A percentile compares a stretch with the other conserved stretches of the same genome.
Evolutionary conservation across 2,113 vertebrate species (phyloP).

Genomic region (Anoplopoma fimbria): DNA sequence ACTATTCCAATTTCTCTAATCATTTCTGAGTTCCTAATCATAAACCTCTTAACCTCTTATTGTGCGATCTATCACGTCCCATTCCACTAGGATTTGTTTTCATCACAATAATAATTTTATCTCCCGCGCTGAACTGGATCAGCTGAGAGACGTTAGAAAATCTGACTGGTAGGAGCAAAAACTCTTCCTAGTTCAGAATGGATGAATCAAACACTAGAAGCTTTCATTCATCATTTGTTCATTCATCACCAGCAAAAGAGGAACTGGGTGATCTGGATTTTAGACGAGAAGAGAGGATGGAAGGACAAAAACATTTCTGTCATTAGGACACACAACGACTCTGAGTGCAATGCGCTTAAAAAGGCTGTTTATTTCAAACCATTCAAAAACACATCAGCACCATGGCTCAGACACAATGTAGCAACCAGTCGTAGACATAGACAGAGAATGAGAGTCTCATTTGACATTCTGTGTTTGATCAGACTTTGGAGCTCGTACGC

Average conservation of each 20-base stretch:
- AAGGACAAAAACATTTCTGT: not conserved
- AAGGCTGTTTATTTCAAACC: not conserved
- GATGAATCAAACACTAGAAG: not conserved
- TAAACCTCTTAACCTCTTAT: not conserved
- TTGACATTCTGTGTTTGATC: constrained; percentile 42
- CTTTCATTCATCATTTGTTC: not conserved
- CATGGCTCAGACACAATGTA: not conserved
- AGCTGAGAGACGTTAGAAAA: not conserved
- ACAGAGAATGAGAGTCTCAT: constrained; percentile 34
- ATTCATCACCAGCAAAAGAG: not conserved
- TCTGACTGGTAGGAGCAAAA: not conserved
- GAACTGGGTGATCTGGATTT: not conserved
- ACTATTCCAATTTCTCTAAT: not conserved
- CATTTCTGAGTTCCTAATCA: not conserved
- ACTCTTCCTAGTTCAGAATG: not conserved
- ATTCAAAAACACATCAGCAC: not conserved
- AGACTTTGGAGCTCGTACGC: constrained; percentile 27
- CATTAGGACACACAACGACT: not conserved
- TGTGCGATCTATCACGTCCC: not conserved
- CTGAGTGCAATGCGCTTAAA: not conserved
- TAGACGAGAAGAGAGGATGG: not conserved
- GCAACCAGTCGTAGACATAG: not conserved
- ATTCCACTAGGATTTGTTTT: not conserved
- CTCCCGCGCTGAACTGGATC: not conserved
- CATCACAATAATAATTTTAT: constrained; percentile 10